Evolutionary conservation across 2,113 vertebrate species (phyloP).

Genomic region (Labrus mixtus): DNA sequence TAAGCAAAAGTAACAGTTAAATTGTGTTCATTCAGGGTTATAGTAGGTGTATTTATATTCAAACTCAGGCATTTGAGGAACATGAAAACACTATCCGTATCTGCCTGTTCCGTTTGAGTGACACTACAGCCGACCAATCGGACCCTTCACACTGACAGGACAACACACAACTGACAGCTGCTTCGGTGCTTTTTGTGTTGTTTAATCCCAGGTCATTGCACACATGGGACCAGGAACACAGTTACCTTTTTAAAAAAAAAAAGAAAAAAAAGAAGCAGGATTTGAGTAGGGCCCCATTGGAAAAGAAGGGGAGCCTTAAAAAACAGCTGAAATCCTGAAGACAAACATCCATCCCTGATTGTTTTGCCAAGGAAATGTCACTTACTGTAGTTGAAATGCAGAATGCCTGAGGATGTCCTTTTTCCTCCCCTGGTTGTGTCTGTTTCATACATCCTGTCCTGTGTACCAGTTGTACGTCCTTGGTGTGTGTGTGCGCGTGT

Average conservation of each 20-base stretch:
- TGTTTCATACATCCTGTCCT: constrained; percentile 69
- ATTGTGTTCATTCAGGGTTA: neutral
- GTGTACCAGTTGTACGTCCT: constrained; percentile 41
- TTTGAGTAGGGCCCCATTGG: constrained; percentile 31
- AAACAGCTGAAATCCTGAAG: constrained; percentile 48
- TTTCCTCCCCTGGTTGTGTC: constrained; percentile 67
- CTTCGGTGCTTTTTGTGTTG: constrained; percentile 15
- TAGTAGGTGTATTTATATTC: neutral
- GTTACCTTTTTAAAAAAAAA: constrained; percentile 33
- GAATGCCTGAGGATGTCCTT: constrained; percentile 76
- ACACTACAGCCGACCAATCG: constrained; percentile 25
- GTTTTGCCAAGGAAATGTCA: constrained; percentile 76
- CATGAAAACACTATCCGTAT: neutral
- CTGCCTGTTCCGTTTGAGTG: constrained; percentile 8
- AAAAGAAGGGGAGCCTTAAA: constrained; percentile 26
- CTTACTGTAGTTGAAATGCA: constrained; percentile 66
- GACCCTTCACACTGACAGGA: constrained; percentile 21
- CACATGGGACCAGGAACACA: constrained; percentile 21
- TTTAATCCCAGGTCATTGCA: neutral
- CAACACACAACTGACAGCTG: constrained; percentile 19
- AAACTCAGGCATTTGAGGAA: neutral
- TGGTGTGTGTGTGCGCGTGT: constrained; percentile 13
- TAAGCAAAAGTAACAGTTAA: too few species aligned
- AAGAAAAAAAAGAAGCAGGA: constrained; percentile 27
- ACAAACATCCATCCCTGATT: constrained; percentile 64